Base-by-base conservation (phyloP, 37 sponge, comb jelly and placozoan species). In the Ephydatia muelleri region DNA sequence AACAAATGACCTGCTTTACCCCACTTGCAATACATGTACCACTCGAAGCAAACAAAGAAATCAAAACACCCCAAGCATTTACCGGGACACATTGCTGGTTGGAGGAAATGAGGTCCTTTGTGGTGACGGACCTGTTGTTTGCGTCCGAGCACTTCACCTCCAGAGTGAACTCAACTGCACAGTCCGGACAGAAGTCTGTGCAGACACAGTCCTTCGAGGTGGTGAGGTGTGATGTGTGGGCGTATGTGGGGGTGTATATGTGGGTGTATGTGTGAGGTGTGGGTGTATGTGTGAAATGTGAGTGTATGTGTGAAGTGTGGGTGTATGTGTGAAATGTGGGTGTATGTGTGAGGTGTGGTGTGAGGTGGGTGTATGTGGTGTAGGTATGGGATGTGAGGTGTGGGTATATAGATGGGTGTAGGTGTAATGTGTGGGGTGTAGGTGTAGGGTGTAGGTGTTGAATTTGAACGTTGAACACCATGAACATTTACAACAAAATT, bases 71-170 rank as follows among this genome's bases (percentile, higher is more conserved):
- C 75, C 4, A 34, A 76, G 28, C 30, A 72, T 86, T 94, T 36
- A 95, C 98, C 66, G 98, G 98, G 29, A 97, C 86, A 84, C 90
- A 89, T 68, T 91, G 86, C 43, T 79, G 82, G 72, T 96, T 95
- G 70, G 88, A 83, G 28, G 95, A 91, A 29, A 84, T 88, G 77
- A 98, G 95, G 73, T 98, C 97, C 25, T 90, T 40, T 9, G 92
- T 98, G 29, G 99, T 98, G 26, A 98, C 95, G n/a, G 99, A 82
- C 39, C 93, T 84, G 32, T 92, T 91, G 69, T 87, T 77, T 9
- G 94, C 97, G 31, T 98, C 99, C 0, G 84, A 88, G 65, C 97
- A 98, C 86, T 90, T 90, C 49, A 98, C 97, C 73, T 98, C 97
- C 70, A 98, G 85, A 26, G 84, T 95, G 82, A 96, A 96, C 94